These are phyloP conservation scores for Steinernema feltiae DNA, from an alignment of 1,140 invertebrate species.

Conservation along the genomic window DNA sequence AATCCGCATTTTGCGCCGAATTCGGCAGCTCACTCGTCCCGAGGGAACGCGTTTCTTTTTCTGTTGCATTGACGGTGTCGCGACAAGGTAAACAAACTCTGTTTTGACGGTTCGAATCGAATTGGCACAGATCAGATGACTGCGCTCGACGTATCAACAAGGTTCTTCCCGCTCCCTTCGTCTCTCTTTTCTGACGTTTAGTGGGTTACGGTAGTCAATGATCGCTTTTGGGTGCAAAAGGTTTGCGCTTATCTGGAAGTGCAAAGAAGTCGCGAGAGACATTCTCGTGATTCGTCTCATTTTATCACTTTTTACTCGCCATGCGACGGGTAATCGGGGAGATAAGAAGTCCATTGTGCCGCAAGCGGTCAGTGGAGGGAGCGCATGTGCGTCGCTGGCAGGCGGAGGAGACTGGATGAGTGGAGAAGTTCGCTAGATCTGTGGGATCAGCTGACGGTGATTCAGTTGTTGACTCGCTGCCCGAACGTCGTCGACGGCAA, in stretches of 20 bases:
- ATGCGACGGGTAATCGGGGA: too few species aligned
- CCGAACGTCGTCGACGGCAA: not conserved
- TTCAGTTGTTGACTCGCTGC: not conserved
- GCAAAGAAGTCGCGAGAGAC: not conserved
- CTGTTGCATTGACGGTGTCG: not conserved
- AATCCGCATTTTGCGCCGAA: too few species aligned
- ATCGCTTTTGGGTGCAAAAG: not conserved
- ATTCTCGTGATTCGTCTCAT: too few species aligned
- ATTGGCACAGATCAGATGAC: conserved; percentile 12
- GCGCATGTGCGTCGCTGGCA: not conserved
- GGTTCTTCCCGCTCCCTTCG: not conserved
- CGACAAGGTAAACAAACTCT: not conserved
- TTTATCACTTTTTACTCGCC: too few species aligned
- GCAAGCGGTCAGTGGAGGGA: too few species aligned
- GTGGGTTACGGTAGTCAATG: not conserved
- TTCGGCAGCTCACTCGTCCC: too few species aligned
- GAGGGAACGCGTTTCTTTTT: too few species aligned
- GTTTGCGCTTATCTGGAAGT: not conserved
- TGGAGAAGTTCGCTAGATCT: not conserved
- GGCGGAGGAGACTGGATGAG: not conserved
- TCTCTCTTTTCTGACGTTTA: not conserved
- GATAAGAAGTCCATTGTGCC: too few species aligned
- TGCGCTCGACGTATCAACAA: not conserved
- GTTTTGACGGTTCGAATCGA: conserved; percentile 5
- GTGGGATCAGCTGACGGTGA: not conserved